These are phyloP conservation scores for Caenorhabditis auriculariae DNA, from an alignment of 2,888 invertebrate genomes.

Conservation along the genomic window DNA sequence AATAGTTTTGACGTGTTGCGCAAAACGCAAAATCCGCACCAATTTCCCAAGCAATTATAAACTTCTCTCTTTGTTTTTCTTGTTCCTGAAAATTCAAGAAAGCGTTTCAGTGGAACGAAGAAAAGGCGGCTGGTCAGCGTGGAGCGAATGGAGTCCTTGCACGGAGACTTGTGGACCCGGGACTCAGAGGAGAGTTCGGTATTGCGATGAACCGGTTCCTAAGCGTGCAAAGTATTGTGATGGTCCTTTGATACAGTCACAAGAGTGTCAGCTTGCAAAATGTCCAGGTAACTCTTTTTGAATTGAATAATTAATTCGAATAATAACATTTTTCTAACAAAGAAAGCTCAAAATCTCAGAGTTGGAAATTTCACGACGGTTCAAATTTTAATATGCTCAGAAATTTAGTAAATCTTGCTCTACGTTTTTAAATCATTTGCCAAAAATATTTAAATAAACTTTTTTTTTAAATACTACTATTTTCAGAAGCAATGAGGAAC, in stretches of 20 bases:
- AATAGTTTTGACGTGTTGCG: too few relatives aligned
- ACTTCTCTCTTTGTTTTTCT: too few relatives aligned
- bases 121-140: slow-evolving; percentile 49
- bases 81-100: too few relatives aligned
- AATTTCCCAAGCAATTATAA: too few relatives aligned
- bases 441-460: not conserved
- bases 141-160: slow-evolving; percentile 49
- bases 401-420: too few relatives aligned
- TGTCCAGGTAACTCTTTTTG: slow-evolving; percentile 48
- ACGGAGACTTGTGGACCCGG: slow-evolving; percentile 46
- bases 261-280: slow-evolving; percentile 28
- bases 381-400: not conserved
- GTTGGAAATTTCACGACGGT: not conserved
- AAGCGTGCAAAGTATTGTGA: slow-evolving; percentile 45
- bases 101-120: slow-evolving; percentile 48
- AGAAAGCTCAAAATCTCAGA: not conserved
- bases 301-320: too few relatives aligned
- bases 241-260: slow-evolving; percentile 44
- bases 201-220: slow-evolving; percentile 49
- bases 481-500: slow-evolving; percentile 30
- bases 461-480: not conserved
- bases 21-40: too few relatives aligned
- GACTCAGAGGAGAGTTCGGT: slow-evolving; percentile 38
- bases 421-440: too few relatives aligned
- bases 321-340: too few relatives aligned